Evolutionary conservation across 2,888 invertebrate species (phyloP), one percentile per base, ranked within the genome.

Genomic region (Cryptocephalus moraei): DNA sequence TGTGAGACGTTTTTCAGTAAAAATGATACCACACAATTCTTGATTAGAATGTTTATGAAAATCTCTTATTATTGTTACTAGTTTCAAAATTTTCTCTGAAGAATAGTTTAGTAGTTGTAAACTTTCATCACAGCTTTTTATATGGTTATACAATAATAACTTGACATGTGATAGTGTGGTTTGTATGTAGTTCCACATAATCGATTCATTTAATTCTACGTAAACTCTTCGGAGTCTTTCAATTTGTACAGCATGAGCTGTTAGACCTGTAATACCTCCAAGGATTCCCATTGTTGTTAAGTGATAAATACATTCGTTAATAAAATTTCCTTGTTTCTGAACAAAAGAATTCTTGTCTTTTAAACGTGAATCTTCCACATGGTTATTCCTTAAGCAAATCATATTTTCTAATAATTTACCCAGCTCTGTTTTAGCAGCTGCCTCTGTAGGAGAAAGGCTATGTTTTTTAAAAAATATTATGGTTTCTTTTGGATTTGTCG

Each of bases 1-100:
- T 0, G 86, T 84, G 56, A 84, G 82, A 42, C 90, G 73, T 54
- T 83, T 75, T 57, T 81, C 71, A 0, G 85, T 83, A 66, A 91
- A 89, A 50, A 91, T 75, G 12, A 91, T 77, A 0, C 78, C 80
- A 44, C 81, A 84, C 9, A 87, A 67, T 8, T 74, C 71, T 56
- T 77, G 73, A 65, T 67, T 58, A 0, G 62, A 60, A 8, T 9
- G 60, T 43, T 1, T 72, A 72, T 75, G 77, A 58, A 77, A 82
- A 34, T 75, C 71, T 47, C 75, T 73, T 8, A 92, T 64, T 49
- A 83, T 71, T 1, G 75, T 67, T 1, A 91, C 64, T 32, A 92
- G 65, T 34, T 75, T 63, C 36, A 50, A 36, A 1, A 61, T 64
- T 72, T 86, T 86, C n/a, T 80, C 72, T 0, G 82, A 80, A 0